Percentiles rank a stretch among this genome's conserved stretches.
These are phyloP conservation scores for Ictalurus furcatus DNA, from an alignment of 2,113 vertebrate genomes.

Conservation along the genomic window DNA sequence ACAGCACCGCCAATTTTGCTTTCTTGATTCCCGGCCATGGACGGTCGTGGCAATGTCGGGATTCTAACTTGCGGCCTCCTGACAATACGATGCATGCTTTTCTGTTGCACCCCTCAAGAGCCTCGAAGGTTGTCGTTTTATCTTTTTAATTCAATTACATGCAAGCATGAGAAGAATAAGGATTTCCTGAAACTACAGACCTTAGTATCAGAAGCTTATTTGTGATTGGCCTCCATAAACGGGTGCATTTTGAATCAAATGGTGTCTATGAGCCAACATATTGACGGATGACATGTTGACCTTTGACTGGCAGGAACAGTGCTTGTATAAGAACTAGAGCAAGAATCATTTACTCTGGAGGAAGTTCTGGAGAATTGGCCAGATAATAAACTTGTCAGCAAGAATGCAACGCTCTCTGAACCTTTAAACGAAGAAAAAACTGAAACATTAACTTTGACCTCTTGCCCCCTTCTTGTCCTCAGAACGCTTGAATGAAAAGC, in stretches of 20 bases:
- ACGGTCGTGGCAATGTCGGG: background rate
- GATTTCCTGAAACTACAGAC: background rate
- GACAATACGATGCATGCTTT: background rate
- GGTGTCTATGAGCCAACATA: background rate
- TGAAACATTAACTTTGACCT: background rate
- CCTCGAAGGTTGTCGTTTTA: background rate
- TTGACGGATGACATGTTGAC: background rate
- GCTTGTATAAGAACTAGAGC: background rate
- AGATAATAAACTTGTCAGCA: background rate
- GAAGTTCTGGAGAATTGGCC: background rate
- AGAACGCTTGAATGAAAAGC: background rate
- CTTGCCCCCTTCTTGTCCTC: background rate
- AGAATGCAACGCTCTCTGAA: background rate
- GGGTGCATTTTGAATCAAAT: background rate
- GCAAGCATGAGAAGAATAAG: background rate
- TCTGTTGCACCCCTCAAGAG: background rate
- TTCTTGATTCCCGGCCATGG: background rate
- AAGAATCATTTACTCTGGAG: conserved; percentile 1
- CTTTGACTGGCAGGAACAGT: background rate
- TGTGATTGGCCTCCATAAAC: background rate
- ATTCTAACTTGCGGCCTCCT: background rate
- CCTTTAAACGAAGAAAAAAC: background rate
- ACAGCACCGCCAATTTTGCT: background rate
- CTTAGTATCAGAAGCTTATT: background rate
- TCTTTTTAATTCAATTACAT: background rate